These are phyloP conservation scores for Ophthalmolycus amberensis DNA, from an alignment of 2,113 vertebrate species.

Conservation along the genomic window DNA sequence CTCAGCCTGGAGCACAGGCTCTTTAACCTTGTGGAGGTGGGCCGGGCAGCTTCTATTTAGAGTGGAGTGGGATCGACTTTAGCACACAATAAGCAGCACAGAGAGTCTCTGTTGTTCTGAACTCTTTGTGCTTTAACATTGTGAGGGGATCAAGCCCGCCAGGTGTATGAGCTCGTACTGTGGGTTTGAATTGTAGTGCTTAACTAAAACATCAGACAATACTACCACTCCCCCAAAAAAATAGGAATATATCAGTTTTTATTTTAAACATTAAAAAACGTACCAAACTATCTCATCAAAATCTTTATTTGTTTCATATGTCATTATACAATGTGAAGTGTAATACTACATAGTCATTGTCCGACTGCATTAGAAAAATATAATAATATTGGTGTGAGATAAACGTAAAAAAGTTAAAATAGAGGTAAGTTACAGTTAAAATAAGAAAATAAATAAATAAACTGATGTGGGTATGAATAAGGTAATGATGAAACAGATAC, in stretches of 20 bases:
- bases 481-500: background rate
- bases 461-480: background rate
- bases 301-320: background rate
- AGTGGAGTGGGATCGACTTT: constrained; percentile 44
- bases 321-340: background rate
- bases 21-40: constrained; percentile 73
- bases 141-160: background rate
- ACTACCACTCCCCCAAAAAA: background rate
- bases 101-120: constrained; percentile 28
- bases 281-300: background rate
- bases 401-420: background rate
- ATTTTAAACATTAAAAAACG: background rate
- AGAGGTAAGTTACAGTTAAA: background rate
- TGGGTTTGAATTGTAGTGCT: background rate
- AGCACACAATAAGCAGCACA: constrained; percentile 47
- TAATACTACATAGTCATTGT: background rate
- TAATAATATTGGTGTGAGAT: background rate
- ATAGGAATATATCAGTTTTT: background rate
- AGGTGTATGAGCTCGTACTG: constrained; percentile 25
- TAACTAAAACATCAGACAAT: constrained; percentile 15
- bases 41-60: constrained; percentile 43
- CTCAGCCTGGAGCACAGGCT: constrained; percentile 53
- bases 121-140: constrained; percentile 47
- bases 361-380: background rate
- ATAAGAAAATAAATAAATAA: background rate